Base-by-base conservation (phyloP, 2,888 invertebrate genomes). In the Noctua comes region DNA sequence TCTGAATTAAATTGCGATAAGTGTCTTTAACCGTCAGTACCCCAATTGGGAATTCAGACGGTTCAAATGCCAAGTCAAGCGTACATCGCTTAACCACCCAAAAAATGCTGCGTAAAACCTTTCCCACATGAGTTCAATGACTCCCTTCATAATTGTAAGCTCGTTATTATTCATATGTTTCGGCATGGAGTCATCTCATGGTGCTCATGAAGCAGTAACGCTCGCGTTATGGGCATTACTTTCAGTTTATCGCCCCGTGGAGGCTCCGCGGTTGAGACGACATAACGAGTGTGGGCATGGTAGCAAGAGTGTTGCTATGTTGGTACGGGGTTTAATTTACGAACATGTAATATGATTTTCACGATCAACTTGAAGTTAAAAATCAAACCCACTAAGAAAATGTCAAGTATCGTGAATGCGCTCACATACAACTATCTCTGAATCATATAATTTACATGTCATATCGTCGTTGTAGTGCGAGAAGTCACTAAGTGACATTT, bases 141-240 rank as follows among this genome's bases (percentile, higher is more conserved):
- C 18, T 31, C 40, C 66, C 48, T 10, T 75, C 68, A 59, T 73
- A 84, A 83, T 84, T 88, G 68, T 77, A 78, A 73, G 65, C 70
- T 85, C 80, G 73, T 88, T 84, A 83, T 73, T 83, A 85, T 83
- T 82, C 82, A 84, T 74, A 73, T 71, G 71, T 64, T 59, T 64
- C 27, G n/a, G 36, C 65, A 66, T 27, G 46, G 40, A 73, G n/a
- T 5, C 66, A 66, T 46, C n/a, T 46, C 83, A 57, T 66, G 66
- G 21, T 48, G 21, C 64, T 57, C 43, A 43, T 71, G n/a, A 71
- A 59, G 51, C 36, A 73, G 59, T 40, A 31, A 73, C 54, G 36
- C 57, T 77, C 82, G 79, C 46, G 77, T 80, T 80, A 82, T 68
- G 85, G 36, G 43, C 73, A 64, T 62, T 65, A 80, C 82, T 87